Percentiles rank a stretch among this genome's conserved stretches.
These are phyloP conservation scores for Nomada flava DNA, from an alignment of 2,888 invertebrate species.

Conservation along the genomic window DNA sequence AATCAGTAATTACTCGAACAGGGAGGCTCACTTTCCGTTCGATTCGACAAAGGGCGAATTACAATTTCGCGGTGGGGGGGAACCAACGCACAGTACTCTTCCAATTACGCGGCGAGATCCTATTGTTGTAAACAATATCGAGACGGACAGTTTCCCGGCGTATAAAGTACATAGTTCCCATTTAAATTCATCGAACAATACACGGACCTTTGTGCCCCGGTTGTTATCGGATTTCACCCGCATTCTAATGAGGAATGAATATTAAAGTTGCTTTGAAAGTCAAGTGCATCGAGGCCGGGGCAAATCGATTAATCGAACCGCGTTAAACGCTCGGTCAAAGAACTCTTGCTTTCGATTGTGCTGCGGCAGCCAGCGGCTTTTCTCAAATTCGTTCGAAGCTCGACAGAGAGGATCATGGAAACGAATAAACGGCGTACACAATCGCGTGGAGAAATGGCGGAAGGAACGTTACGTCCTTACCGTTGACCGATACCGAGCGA, in stretches of 20 bases:
- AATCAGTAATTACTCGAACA: conserved; percentile 20
- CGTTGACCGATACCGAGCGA: not conserved
- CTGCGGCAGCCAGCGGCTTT: not conserved
- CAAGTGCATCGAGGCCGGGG: conserved; percentile 44
- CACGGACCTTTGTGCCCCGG: conserved; percentile 19
- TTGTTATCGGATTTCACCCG: conserved; percentile 40
- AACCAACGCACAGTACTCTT: not conserved
- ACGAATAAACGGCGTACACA: conserved; percentile 31
- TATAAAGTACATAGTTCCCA: conserved; percentile 22
- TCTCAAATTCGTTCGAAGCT: conserved; percentile 44
- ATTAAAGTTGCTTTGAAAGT: conserved; percentile 52
- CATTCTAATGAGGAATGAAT: conserved; percentile 49
- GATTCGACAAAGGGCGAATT: conserved; percentile 26
- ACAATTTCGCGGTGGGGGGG: not conserved
- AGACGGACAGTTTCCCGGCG: too few relatives aligned
- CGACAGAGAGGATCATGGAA: conserved; percentile 42
- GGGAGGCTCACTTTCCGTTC: not conserved
- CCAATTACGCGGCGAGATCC: conserved; percentile 4
- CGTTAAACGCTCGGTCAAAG: conserved; percentile 29
- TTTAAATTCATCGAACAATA: conserved; percentile 39
- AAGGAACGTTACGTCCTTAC: conserved; percentile 9
- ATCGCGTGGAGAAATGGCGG: not conserved
- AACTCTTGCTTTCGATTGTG: conserved; percentile 34
- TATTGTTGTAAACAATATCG: conserved; percentile 14
- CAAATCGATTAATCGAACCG: conserved; percentile 53